A percentile compares a stretch with the other conserved stretches of the same genome.
Evolutionary conservation across 1,140 invertebrate species (phyloP).

Genomic region (Drosophila insularis): DNA sequence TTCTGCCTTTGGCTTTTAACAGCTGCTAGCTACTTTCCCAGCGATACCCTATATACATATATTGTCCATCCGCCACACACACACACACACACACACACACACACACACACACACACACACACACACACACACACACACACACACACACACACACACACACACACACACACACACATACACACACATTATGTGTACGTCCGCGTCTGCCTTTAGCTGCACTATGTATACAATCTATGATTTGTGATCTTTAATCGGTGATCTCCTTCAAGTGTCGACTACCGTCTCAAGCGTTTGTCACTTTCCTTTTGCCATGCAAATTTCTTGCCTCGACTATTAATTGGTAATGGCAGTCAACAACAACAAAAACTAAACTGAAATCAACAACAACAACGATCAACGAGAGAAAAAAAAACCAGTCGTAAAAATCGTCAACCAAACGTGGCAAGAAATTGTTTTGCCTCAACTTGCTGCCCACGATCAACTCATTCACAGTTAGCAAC

Average conservation of each 20-base stretch:
- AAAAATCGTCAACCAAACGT: conserved; percentile 72
- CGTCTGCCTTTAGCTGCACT: conserved; percentile 45
- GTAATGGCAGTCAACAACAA: conserved; percentile 65
- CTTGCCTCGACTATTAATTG: conserved; percentile 78
- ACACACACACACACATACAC: conserved; percentile 29
- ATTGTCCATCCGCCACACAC: conserved; percentile 69
- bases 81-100: conserved; percentile 5
- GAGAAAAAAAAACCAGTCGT: conserved; percentile 55
- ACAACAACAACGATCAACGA: conserved; percentile 42
- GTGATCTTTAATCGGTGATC: conserved; percentile 50
- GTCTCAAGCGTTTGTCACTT: conserved; percentile 64
- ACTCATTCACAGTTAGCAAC: conserved; percentile 45
- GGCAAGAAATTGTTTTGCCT: conserved; percentile 31
- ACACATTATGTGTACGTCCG: conserved; percentile 58
- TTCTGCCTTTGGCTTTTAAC: neutral
- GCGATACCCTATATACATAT: conserved; percentile 53
- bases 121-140: conserved; percentile 38
- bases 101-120: conserved; percentile 24
- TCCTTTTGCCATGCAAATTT: conserved; percentile 78
- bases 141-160: neutral
- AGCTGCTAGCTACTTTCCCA: neutral
- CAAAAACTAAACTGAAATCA: conserved; percentile 29
- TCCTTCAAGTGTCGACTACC: conserved; percentile 49
- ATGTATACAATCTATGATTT: conserved; percentile 39
- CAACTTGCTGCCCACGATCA: conserved; percentile 47